Base-by-base conservation (phyloP, 2,113 vertebrate species). In the Copsychus sechellarum region DNA sequence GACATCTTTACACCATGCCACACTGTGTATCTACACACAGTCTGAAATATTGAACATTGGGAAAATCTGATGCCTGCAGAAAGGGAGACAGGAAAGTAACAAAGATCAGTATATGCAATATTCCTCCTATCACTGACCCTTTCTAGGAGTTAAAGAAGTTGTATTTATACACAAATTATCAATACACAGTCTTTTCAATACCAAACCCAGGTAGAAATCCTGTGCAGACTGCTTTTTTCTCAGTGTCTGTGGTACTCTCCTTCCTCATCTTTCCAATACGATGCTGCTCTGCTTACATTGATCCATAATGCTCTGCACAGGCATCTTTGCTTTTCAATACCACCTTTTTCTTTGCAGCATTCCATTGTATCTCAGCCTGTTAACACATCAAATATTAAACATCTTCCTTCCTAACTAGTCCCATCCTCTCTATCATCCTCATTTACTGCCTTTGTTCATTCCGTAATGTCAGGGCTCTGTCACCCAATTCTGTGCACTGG, bases 11-110 rank as follows among this genome's bases (percentile, higher is more conserved):
- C 50, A 56, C 24, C 20, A 12, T 2, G 23, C 21, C 56, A 26
- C 57, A 34, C 33, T 34, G 38, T 12, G 23, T 43, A 74, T 18
- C 38, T 54, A 78, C 34, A 57, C n/a, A 28, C 16, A 42, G 7
- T 8, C 26, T 23, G 14, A 26, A 51, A 45, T 21, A 45, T 11
- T 45, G 23, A 12, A 64, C 23, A 60, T 0, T 0, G 2, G 23
- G 42, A 40, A 89, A 91, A 89, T 40, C 21, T 69, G 25, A 69
- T 18, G 33, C 25, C 17, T 61, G 11, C 38, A 38, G 51, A 78
- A 84, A 61, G 8, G 22, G 10, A 77, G 42, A n/a, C 21, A 70
- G 26, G 40, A 66, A 89, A 11, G 15, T 15, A 48, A 48, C 25
- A 74, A 53, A 66, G 14, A 51, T 48, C 67, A 80, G 14, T 7